Evolutionary conservation across 2,888 invertebrate genomes (phyloP).

Genomic region (Pegoplata infirma): DNA sequence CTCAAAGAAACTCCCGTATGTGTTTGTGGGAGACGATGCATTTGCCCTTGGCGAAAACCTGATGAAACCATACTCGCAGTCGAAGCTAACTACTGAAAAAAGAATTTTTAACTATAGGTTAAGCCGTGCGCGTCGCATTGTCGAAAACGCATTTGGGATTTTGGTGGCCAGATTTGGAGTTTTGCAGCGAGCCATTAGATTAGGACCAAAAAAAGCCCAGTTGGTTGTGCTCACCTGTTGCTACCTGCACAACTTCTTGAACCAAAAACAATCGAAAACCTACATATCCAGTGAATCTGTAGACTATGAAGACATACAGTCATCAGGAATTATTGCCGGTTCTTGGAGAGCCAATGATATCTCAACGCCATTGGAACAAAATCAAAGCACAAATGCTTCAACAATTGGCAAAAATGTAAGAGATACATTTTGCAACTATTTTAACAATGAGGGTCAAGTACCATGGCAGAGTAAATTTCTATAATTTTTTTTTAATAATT

Average conservation of each 20-base stretch:
- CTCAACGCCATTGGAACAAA: not conserved
- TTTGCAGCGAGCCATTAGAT: not conserved
- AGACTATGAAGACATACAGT: not conserved
- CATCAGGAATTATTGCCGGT: not conserved
- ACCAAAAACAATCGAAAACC: not conserved
- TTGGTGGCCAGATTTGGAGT: constrained; percentile 12
- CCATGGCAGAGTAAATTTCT: constrained; percentile 4
- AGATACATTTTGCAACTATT: constrained; percentile 9
- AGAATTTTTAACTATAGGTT: constrained; percentile 9
- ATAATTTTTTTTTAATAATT: too few species aligned
- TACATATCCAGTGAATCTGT: not conserved
- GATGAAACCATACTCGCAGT: constrained; percentile 7
- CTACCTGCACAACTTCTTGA: constrained; percentile 27
- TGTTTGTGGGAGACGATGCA: constrained; percentile 7
- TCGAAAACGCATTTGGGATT: constrained; percentile 12
- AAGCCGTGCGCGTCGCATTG: constrained; percentile 12
- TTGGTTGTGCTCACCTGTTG: constrained; percentile 20
- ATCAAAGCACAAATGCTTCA: not conserved
- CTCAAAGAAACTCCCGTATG: not conserved
- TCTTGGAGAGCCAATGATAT: not conserved
- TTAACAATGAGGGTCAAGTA: constrained; percentile 4
- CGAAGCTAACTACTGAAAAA: not conserved
- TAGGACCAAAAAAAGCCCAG: not conserved
- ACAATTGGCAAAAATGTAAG: not conserved
- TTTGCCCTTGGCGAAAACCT: not conserved